Conservation (phyloP, 2,797 vertebrate genomes). For the Merluccius polli region DNA sequence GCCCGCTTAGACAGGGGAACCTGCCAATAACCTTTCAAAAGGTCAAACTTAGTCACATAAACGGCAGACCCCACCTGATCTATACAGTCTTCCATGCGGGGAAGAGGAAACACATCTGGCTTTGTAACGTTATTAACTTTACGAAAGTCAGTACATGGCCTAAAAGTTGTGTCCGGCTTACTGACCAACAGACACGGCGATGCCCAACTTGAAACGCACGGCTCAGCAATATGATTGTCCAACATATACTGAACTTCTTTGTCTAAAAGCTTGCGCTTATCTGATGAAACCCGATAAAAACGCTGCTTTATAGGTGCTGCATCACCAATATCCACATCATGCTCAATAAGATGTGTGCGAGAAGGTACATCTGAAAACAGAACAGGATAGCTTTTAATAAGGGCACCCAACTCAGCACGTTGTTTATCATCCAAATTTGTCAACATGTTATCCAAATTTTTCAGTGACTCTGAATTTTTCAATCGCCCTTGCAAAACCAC, state of each 20-base stretch:
- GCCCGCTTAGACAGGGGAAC: not conserved
- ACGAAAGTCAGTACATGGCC: slow-evolving; percentile 9
- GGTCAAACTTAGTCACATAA: slow-evolving; percentile 11
- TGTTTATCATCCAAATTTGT: not conserved
- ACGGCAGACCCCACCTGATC: slow-evolving; percentile 8
- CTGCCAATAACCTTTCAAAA: slow-evolving; percentile 9
- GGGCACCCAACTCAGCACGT: not conserved
- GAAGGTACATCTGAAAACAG: slow-evolving; percentile 8
- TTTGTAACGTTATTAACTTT: slow-evolving; percentile 5
- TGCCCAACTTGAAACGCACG: not conserved
- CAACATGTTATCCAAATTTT: not conserved
- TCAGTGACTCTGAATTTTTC: not conserved
- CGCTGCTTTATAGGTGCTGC: slow-evolving; percentile 7
- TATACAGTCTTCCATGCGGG: slow-evolving; percentile 10
- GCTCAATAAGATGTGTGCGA: slow-evolving; percentile 10
- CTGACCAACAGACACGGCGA: slow-evolving; percentile 7
- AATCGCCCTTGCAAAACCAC: not conserved
- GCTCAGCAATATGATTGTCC: slow-evolving; percentile 9
- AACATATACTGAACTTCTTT: slow-evolving; percentile 13
- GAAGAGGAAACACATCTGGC: slow-evolving; percentile 7
- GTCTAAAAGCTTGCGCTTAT: slow-evolving; percentile 8
- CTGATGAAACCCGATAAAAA: not conserved
- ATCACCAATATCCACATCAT: slow-evolving; percentile 20
- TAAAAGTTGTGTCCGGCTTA: slow-evolving; percentile 1
- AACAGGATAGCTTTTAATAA: not conserved